phyloP scores from a whole-genome alignment of 2,888 invertebrate species.

The Didymodactylos carnosus region DNA sequence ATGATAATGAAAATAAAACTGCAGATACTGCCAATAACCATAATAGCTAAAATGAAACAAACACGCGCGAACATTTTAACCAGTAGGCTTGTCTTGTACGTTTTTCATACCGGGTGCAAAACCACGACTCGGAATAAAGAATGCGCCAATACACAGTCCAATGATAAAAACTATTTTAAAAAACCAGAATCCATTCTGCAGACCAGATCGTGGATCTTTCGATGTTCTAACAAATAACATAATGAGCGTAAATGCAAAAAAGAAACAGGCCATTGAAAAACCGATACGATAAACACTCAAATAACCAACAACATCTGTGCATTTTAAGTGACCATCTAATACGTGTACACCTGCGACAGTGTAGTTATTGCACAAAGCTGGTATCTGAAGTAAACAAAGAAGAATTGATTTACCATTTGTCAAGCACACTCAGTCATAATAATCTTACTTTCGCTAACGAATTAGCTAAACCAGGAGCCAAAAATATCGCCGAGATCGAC shows the following conservation, averaged over 20 bases:
- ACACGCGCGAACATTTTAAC: too few species aligned
- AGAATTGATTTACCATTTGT: not conserved
- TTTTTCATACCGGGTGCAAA: not conserved
- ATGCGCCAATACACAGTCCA: slow-evolving; percentile 75
- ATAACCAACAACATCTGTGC: slow-evolving; percentile 69
- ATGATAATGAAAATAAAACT: slow-evolving; percentile 86
- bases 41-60: not conserved
- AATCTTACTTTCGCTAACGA: not conserved
- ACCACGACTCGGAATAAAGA: slow-evolving; percentile 59
- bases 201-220: slow-evolving; percentile 68
- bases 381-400: not conserved
- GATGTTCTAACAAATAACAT: slow-evolving; percentile 65
- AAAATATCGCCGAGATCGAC: slow-evolving; percentile 64
- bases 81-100: too few species aligned
- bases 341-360: not conserved
- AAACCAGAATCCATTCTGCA: slow-evolving; percentile 99
- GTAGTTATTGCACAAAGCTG: not conserved
- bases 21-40: slow-evolving; percentile 59
- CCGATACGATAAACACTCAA: slow-evolving; percentile 86
- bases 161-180: slow-evolving; percentile 74
- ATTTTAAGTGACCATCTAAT: slow-evolving; percentile 37
- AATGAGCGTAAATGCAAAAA: slow-evolving; percentile 44
- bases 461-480: slow-evolving; percentile 63
- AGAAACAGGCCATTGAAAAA: slow-evolving; percentile 78
- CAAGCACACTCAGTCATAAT: too few species aligned